phyloP scores from a whole-genome alignment of 1,140 invertebrate species.

The Chrysoperla carnea region DNA sequence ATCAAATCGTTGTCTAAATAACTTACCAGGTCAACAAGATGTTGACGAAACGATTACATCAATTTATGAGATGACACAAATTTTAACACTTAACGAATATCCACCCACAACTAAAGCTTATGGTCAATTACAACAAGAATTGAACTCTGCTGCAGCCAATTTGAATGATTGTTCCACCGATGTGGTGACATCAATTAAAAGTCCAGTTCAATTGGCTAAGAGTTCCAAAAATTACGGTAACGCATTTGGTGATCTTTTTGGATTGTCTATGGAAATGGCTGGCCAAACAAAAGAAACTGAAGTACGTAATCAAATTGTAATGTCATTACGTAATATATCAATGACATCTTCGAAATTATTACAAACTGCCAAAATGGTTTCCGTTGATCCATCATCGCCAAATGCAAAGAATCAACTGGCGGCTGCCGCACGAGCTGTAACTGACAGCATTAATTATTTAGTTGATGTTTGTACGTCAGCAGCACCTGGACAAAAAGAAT shows the following conservation, averaged over 20 bases:
- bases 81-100: constrained; percentile 52
- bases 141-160: constrained; percentile 63
- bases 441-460: constrained; percentile 82
- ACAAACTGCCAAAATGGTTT: constrained; percentile 71
- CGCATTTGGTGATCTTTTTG: constrained; percentile 59
- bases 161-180: constrained; percentile 68
- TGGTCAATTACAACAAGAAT: constrained; percentile 66
- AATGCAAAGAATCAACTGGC: constrained; percentile 81
- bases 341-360: constrained; percentile 76
- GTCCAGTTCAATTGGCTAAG: constrained; percentile 48
- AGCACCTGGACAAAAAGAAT: constrained; percentile 85
- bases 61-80: constrained; percentile 58
- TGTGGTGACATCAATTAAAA: constrained; percentile 51
- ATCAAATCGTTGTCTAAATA: constrained; percentile 50
- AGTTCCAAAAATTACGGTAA: constrained; percentile 59
- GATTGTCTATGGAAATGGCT: constrained; percentile 64
- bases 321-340: constrained; percentile 72
- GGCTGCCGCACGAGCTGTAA: constrained; percentile 72
- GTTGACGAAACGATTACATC: constrained; percentile 71
- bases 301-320: constrained; percentile 59
- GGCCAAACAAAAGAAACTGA: constrained; percentile 56
- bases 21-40: constrained; percentile 76
- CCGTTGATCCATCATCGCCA: constrained; percentile 73
- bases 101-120: constrained; percentile 55
- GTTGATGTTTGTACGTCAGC: constrained; percentile 69